phyloP scores from a whole-genome alignment of 2,797 vertebrate species.

The Saguinus oedipus region DNA sequence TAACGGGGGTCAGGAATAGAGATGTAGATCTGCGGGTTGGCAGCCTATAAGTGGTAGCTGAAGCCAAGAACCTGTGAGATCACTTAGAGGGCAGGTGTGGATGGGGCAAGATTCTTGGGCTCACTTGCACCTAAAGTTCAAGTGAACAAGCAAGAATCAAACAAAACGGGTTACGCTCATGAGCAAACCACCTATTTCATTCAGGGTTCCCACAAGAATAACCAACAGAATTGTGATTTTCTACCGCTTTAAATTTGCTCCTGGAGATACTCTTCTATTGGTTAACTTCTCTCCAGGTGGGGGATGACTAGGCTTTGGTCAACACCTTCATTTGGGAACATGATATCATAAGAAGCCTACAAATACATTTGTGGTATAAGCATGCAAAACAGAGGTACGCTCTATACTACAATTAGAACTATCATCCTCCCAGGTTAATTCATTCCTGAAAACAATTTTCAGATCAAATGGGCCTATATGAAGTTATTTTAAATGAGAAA shows the following conservation, averaged over 20 bases:
- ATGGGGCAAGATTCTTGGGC: background rate
- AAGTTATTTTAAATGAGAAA: conserved; percentile 30
- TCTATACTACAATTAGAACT: background rate
- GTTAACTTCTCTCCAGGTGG: background rate
- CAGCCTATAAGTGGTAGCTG: background rate
- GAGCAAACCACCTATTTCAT: background rate
- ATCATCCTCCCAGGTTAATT: background rate
- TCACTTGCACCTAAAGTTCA: background rate
- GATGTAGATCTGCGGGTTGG: background rate
- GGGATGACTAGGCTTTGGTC: background rate
- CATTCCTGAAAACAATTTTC: conserved; percentile 3
- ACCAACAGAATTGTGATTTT: background rate
- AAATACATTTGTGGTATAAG: background rate
- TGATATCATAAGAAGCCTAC: background rate
- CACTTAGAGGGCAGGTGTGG: background rate
- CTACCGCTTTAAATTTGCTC: background rate
- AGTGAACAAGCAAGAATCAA: background rate
- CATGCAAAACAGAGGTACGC: background rate
- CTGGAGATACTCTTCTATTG: background rate
- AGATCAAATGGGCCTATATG: background rate
- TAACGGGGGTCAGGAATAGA: background rate
- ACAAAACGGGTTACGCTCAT: background rate
- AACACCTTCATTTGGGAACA: background rate
- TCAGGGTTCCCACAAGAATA: background rate
- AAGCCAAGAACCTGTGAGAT: background rate